These are phyloP conservation scores for Oscarella lobularis DNA, from an alignment of 37 sponge, comb jelly and placozoan genomes.

Conservation along the genomic window DNA sequence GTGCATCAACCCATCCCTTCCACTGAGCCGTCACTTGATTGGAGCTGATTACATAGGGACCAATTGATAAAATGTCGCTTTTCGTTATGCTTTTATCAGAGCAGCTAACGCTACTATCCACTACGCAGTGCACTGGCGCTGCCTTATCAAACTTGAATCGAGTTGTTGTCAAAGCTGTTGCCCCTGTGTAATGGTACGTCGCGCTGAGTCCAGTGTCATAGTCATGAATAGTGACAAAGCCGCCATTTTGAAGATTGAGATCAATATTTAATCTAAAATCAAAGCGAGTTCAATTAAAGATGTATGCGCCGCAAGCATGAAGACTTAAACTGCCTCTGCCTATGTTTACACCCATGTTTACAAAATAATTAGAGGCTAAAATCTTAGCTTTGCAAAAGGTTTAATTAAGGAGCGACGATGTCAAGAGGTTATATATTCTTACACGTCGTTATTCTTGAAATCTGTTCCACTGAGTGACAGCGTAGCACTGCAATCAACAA, in stretches of 20 bases:
- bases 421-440: too few relatives aligned
- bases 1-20: not conserved
- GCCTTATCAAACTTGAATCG: not conserved
- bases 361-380: too few relatives aligned
- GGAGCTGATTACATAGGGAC: not conserved
- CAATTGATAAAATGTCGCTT: not conserved
- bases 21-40: not conserved
- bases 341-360: too few relatives aligned
- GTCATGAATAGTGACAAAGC: not conserved
- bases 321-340: too few relatives aligned
- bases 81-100: not conserved
- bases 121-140: not conserved
- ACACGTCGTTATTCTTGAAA: too few relatives aligned
- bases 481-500: not conserved
- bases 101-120: not conserved
- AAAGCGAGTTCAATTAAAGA: too few relatives aligned
- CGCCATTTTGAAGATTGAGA: not conserved
- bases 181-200: not conserved
- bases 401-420: too few relatives aligned
- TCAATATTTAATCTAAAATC: not conserved
- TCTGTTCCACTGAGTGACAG: not conserved
- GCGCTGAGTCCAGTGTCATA: not conserved
- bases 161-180: not conserved
- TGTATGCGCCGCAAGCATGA: not conserved
- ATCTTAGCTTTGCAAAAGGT: too few relatives aligned